Base-by-base conservation (phyloP, 2,113 vertebrate genomes). In the Rhynchomys soricoides region DNA sequence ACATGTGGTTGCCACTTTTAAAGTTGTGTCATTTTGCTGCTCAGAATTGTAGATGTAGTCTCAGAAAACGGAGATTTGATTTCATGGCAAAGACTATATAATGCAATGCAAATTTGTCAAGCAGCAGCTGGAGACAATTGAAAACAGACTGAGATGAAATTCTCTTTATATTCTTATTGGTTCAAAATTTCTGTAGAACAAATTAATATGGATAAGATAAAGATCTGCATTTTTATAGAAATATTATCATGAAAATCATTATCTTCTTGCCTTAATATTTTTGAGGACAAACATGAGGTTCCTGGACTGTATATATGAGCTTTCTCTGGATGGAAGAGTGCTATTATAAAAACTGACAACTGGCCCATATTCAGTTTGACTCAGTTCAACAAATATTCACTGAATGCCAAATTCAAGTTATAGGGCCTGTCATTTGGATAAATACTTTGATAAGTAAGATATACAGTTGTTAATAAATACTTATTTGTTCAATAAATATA, bases 81-180 rank as follows among this genome's bases (percentile, higher is more conserved):
- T 98, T 71, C n/a, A 59, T 94, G 86, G 95, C 92, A 95, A 96
- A 98, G 91, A 87, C n/a, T 96, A 1, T 73, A 48, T 90, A 92
- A 91, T 17, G 2, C 79, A 64, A 94, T 22, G 96, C 87, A 50
- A 62, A 83, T 15, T 66, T 97, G 88, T 79, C 85, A 97, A 96
- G 43, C 45, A 96, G 12, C 26, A 89, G 50, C 96, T 86, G 7
- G 45, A 96, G 64, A 4, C 0, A 81, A 93, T 90, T 89, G 75
- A 92, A 95, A 89, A 89, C 31, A 57, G 45, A 74, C 4, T 29
- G n/a, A 89, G 5, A 79, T n/a, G 81, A 77, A 92, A 97, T 68
- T 77, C 22, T 40, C 3, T 40, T 82, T 40, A 57, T 7, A 40
- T 59, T 73, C 24, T 62, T 29, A 26, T 6, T 68, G 11, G 3